A percentile compares a stretch with the other conserved stretches of the same genome.
Conservation (phyloP, 2,888 invertebrate species). For the Drosophila siamana region DNA sequence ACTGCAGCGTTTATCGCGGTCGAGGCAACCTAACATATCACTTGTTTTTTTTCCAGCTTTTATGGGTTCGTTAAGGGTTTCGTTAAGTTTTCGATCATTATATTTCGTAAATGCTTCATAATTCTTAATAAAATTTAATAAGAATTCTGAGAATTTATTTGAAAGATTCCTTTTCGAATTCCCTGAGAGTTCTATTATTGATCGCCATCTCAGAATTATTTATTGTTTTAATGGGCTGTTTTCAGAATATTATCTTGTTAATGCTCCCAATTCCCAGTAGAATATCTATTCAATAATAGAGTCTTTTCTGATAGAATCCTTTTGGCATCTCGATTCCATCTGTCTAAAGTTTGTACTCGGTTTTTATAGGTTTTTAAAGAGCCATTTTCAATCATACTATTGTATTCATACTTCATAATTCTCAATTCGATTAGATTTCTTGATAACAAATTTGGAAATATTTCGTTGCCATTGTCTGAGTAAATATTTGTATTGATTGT, state of each 20-base stretch:
- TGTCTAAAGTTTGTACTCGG: too few relatives aligned
- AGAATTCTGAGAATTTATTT: not conserved
- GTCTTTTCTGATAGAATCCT: not conserved
- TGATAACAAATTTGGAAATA: not conserved
- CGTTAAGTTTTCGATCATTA: constrained; percentile 6
- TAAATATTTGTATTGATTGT: constrained; percentile 14
- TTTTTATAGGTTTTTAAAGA: too few relatives aligned
- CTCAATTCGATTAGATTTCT: constrained; percentile 8
- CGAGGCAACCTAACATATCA: not conserved
- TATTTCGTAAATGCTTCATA: constrained; percentile 12
- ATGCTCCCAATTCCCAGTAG: not conserved
- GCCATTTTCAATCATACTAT: constrained; percentile 3
- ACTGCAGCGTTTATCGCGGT: not conserved
- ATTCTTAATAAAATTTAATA: not conserved
- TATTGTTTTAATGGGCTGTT: not conserved
- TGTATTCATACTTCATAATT: constrained; percentile 2
- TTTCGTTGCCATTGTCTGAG: constrained; percentile 2
- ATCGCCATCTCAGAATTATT: too few relatives aligned
- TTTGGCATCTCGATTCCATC: too few relatives aligned
- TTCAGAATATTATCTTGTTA: not conserved
- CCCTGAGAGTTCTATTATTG: too few relatives aligned
- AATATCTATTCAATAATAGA: too few relatives aligned
- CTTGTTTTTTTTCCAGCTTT: not conserved
- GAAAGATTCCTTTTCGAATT: not conserved
- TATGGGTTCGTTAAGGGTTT: constrained; percentile 1